Percentiles rank a stretch among this genome's conserved stretches.
Evolutionary conservation across 2,888 invertebrate species (phyloP).

Genomic region (Zootermopsis nevadensis): DNA sequence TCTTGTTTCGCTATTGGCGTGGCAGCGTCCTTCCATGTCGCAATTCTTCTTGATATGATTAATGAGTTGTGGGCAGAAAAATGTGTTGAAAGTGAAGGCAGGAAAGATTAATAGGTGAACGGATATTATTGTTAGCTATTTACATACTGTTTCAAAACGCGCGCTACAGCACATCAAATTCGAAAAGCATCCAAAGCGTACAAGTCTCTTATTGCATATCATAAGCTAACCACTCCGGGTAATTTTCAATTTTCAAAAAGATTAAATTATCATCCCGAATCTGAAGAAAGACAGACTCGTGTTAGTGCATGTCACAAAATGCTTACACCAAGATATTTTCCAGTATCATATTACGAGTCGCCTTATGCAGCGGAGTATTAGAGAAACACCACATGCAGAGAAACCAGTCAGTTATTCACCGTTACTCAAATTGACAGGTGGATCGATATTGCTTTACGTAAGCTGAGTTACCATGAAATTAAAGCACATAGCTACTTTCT

Average conservation of each 20-base stretch:
- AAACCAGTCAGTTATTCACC: neutral
- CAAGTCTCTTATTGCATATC: too few relatives aligned
- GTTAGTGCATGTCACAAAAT: too few relatives aligned
- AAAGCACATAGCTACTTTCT: neutral
- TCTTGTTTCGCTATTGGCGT: constrained; percentile 5
- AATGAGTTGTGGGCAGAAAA: constrained; percentile 49
- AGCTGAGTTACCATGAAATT: neutral
- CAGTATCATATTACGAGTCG: neutral
- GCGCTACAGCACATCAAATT: neutral
- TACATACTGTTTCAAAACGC: constrained; percentile 25
- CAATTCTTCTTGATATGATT: constrained; percentile 32
- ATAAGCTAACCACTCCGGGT: too few relatives aligned
- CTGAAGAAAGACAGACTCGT: too few relatives aligned
- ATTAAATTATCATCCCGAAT: too few relatives aligned
- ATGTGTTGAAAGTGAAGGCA: constrained; percentile 47
- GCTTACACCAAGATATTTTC: too few relatives aligned
- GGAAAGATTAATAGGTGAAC: constrained; percentile 47
- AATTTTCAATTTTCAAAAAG: too few relatives aligned
- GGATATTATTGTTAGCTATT: neutral
- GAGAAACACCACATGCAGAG: neutral
- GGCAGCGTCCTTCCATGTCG: constrained; percentile 16
- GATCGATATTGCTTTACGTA: neutral
- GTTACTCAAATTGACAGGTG: neutral
- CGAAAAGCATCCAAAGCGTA: neutral
- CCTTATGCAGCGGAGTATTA: neutral